Conservation (phyloP, 2,113 vertebrate genomes). For the Corydoras maculifer region DNA sequence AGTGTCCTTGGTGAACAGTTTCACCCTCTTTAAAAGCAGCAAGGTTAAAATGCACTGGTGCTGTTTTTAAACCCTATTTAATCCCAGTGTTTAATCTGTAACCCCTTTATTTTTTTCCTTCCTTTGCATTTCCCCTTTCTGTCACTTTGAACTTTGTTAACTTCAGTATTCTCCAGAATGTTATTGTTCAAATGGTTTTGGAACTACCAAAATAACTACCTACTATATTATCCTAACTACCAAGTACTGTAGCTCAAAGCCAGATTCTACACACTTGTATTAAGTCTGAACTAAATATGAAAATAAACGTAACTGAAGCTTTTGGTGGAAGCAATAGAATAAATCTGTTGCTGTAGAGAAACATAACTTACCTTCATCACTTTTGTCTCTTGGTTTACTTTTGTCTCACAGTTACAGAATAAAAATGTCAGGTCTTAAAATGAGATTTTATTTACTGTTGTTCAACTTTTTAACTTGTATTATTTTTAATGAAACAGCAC, state of each 20-base stretch:
- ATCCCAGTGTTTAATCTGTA: background rate
- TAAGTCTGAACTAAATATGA: too few relatives aligned
- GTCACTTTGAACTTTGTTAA: too few relatives aligned
- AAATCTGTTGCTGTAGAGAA: background rate
- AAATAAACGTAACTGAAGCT: too few relatives aligned
- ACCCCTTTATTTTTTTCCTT: background rate
- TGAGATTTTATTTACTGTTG: background rate
- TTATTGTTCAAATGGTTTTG: background rate
- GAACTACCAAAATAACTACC: too few relatives aligned
- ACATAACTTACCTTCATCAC: background rate
- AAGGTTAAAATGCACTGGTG: conserved; percentile 43
- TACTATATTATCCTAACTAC: too few relatives aligned
- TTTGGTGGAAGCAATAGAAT: too few relatives aligned
- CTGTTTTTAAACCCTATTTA: conserved; percentile 43
- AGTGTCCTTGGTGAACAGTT: conserved; percentile 47
- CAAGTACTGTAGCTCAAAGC: too few relatives aligned
- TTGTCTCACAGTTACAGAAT: background rate
- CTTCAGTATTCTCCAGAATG: background rate
- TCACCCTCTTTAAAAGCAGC: conserved; percentile 41
- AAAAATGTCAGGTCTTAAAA: background rate
- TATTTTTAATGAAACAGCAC: too few relatives aligned
- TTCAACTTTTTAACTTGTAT: too few relatives aligned
- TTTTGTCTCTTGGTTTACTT: background rate
- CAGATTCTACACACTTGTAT: too few relatives aligned
- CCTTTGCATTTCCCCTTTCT: too few relatives aligned